These are phyloP conservation scores for Flabesymbios commensalis DNA, from an alignment of 2,888 invertebrate species.

Conservation along the genomic window DNA sequence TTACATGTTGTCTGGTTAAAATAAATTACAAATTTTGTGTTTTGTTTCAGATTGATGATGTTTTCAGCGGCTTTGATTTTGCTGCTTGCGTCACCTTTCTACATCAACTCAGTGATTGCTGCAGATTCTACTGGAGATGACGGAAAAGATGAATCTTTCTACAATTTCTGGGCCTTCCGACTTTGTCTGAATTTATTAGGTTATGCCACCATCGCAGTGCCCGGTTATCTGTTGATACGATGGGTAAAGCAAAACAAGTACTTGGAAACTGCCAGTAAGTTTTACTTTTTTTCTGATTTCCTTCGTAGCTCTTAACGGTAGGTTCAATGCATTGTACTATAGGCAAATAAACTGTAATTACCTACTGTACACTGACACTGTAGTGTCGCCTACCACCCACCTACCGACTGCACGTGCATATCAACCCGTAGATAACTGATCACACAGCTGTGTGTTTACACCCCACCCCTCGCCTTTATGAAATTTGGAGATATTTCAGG, in stretches of 20 bases:
- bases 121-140: neutral
- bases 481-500: no score
- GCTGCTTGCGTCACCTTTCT: neutral
- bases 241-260: slow-evolving; percentile 75
- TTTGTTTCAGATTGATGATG: slow-evolving; percentile 3
- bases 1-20: no score
- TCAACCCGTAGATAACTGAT: no score
- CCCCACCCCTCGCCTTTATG: no score
- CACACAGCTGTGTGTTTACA: no score
- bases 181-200: slow-evolving; percentile 81
- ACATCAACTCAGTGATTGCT: neutral
- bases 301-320: no score
- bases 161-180: slow-evolving; percentile 72
- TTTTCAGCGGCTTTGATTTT: neutral
- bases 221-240: slow-evolving; percentile 80
- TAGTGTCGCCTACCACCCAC: no score
- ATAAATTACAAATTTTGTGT: no score
- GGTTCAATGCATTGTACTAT: no score
- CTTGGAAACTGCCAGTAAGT: slow-evolving; percentile 75
- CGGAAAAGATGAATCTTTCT: neutral
- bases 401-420: no score
- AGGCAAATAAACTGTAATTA: no score
- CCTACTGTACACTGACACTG: no score
- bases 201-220: slow-evolving; percentile 85
- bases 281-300: neutral